Percentiles rank a stretch among this genome's conserved stretches.
phyloP scores from a whole-genome alignment of 1,140 invertebrate genomes.

The Pseudobourletiella spinata region DNA sequence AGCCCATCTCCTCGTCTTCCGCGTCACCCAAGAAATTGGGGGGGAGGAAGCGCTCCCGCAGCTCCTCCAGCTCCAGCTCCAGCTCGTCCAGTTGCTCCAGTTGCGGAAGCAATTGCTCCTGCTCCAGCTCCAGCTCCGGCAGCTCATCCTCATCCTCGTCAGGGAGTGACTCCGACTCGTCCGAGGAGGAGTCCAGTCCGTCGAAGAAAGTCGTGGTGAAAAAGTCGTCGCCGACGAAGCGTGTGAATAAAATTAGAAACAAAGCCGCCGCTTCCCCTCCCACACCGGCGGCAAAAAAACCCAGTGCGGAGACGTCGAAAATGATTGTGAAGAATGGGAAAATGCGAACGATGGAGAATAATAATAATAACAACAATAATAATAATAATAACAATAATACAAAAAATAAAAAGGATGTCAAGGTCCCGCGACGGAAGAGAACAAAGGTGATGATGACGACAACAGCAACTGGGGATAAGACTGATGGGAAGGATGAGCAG shows the following conservation, averaged over 20 bases:
- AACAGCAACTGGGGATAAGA: not conserved
- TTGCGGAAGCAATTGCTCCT: slow-evolving; percentile 69
- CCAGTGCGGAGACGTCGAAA: slow-evolving; percentile 11
- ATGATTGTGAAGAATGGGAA: not conserved
- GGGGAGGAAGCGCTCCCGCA: slow-evolving; percentile 15
- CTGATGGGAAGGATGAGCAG: slow-evolving; percentile 1
- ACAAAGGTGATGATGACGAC: not conserved
- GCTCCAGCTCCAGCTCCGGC: slow-evolving; percentile 46
- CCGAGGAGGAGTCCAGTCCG: not conserved
- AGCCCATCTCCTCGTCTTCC: no score
- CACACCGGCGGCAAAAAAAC: not conserved
- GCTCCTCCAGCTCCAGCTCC: slow-evolving; percentile 41
- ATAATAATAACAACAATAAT: not conserved
- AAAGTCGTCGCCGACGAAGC: slow-evolving; percentile 1
- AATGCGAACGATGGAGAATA: not conserved
- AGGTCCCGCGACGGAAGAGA: not conserved
- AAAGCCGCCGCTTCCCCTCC: not conserved
- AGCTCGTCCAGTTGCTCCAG: slow-evolving; percentile 64
- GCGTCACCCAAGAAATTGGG: slow-evolving; percentile 4
- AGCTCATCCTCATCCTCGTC: slow-evolving; percentile 40
- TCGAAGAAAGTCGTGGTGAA: not conserved
- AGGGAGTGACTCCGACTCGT: not conserved
- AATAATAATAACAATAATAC: not conserved
- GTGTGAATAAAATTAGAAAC: slow-evolving; percentile 1
- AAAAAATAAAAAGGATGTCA: not conserved